Evolutionary conservation across 2,797 vertebrate genomes (phyloP).

Genomic region (Silurus lanzhouensis): DNA sequence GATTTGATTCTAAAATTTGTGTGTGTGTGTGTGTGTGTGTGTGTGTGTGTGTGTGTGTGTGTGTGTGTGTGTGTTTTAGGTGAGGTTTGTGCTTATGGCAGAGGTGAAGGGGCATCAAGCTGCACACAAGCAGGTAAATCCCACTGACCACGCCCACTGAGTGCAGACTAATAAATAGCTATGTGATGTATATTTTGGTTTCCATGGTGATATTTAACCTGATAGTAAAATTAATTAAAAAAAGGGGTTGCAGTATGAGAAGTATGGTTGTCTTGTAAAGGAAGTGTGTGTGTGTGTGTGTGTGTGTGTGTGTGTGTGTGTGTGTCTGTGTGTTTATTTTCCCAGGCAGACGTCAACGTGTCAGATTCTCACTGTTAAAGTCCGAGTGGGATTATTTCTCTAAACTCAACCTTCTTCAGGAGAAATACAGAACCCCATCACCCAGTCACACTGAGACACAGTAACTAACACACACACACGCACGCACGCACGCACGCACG

Average conservation of each 20-base stretch:
- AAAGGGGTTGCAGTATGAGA: background rate
- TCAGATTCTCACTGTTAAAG: slow-evolving; percentile 73
- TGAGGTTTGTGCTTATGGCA: slow-evolving; percentile 24
- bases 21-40: background rate
- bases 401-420: slow-evolving; percentile 69
- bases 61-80: slow-evolving; percentile 7
- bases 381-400: slow-evolving; percentile 79
- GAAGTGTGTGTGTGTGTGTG: background rate
- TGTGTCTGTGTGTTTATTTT: slow-evolving; percentile 28
- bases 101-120: slow-evolving; percentile 17
- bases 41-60: background rate
- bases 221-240: background rate
- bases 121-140: slow-evolving; percentile 43
- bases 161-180: background rate
- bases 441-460: slow-evolving; percentile 59
- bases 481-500: background rate
- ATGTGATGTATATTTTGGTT: background rate
- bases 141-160: background rate
- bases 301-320: slow-evolving; percentile 13
- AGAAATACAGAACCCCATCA: slow-evolving; percentile 66
- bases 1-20: background rate
- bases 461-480: slow-evolving; percentile 59
- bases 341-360: slow-evolving; percentile 74
- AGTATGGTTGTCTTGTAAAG: background rate
- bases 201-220: background rate